Conservation (phyloP, 2,797 vertebrate species). For the Numenius phaeopus region DNA sequence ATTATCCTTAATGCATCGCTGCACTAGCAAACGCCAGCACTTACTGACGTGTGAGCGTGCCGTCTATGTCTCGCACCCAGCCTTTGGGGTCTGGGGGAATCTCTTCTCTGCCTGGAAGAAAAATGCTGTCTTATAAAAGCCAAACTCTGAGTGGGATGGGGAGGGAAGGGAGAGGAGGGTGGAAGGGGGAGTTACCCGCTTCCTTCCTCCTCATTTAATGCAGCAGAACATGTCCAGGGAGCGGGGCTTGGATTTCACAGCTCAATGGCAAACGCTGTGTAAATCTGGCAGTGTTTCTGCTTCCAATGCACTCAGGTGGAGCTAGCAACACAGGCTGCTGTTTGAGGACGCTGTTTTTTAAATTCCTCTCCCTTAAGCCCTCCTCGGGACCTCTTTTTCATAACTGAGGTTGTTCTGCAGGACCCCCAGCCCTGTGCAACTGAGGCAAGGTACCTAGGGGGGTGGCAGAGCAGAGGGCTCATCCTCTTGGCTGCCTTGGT, state of each 20-base stretch:
- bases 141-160: neutral
- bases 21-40: neutral
- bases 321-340: neutral
- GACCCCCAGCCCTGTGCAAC: neutral
- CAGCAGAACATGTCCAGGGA: neutral
- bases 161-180: neutral
- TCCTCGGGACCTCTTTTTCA: neutral
- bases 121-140: neutral
- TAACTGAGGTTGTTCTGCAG: neutral
- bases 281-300: neutral
- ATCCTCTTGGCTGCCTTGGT: neutral
- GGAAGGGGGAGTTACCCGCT: neutral
- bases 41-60: neutral
- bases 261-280: neutral
- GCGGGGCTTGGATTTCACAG: neutral
- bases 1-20: neutral
- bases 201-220: neutral
- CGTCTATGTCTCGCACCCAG: fast-evolving
- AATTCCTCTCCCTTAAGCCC: neutral
- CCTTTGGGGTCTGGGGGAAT: neutral
- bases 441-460: neutral
- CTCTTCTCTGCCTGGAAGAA: neutral
- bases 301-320: neutral
- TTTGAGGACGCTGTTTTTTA: neutral
- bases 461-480: neutral